phyloP scores from a whole-genome alignment of 2,888 invertebrate genomes.

The Drepanosiphum platanoidis region DNA sequence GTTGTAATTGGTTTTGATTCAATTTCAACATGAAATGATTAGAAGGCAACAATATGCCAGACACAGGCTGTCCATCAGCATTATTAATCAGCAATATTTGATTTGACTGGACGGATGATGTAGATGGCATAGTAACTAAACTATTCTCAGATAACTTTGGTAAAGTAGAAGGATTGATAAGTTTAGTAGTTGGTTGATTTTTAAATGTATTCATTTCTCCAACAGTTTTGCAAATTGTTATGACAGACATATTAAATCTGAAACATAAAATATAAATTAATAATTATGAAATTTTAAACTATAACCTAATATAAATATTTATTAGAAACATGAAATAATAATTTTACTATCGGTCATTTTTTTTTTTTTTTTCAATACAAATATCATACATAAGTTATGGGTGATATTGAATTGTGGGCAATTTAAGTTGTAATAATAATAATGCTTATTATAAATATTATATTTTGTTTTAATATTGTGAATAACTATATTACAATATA shows the following conservation, averaged over 20 bases:
- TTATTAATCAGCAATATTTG: slow-evolving; percentile 50
- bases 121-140: slow-evolving; percentile 27
- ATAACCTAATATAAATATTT: not conserved
- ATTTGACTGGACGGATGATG: slow-evolving; percentile 36
- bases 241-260: slow-evolving; percentile 35
- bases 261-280: slow-evolving; percentile 21
- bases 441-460: no score
- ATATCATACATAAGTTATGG: no score
- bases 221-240: slow-evolving; percentile 22
- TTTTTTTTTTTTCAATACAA: no score
- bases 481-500: no score
- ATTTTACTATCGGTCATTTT: no score
- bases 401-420: no score
- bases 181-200: slow-evolving; percentile 37
- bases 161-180: slow-evolving; percentile 15
- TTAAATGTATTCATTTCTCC: slow-evolving; percentile 44
- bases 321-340: no score
- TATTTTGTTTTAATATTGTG: no score
- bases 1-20: slow-evolving; percentile 40
- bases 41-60: slow-evolving; percentile 52
- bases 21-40: slow-evolving; percentile 60
- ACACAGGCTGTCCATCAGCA: slow-evolving; percentile 36
- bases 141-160: slow-evolving; percentile 22
- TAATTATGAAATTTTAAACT: no score
- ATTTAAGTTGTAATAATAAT: no score